phyloP scores from a whole-genome alignment of 2,113 vertebrate species.

The Leptosomus discolor region DNA sequence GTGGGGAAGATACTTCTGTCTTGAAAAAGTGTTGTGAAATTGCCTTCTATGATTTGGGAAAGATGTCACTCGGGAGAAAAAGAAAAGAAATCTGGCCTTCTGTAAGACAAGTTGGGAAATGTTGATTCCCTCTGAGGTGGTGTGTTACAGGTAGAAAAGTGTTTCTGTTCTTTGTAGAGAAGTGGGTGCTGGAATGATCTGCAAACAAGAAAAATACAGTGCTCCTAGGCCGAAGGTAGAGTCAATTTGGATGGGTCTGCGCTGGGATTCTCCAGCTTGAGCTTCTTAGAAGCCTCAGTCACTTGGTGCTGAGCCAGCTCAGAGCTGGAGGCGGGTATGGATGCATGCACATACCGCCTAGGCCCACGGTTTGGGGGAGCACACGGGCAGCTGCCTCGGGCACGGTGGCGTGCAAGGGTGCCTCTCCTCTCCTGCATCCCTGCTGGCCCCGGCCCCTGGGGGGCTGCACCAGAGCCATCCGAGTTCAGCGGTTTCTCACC shows the following conservation, averaged over 20 bases:
- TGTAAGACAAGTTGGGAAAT: neutral
- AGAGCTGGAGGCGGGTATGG: neutral
- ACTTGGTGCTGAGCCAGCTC: neutral
- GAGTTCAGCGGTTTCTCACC: neutral
- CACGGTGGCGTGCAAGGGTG: accelerated
- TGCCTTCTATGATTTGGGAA: neutral
- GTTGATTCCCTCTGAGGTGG: neutral
- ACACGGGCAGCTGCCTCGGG: accelerated
- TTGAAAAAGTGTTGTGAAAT: neutral
- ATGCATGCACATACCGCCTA: accelerated
- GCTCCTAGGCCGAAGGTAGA: neutral
- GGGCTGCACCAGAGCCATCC: neutral
- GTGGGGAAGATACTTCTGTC: neutral
- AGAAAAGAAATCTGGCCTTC: neutral
- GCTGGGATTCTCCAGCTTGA: neutral
- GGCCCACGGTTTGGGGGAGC: neutral
- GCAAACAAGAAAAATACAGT: neutral
- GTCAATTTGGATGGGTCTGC: neutral
- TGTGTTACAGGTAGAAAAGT: neutral
- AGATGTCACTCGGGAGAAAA: neutral
- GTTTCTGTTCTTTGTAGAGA: neutral
- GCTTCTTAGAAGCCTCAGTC: neutral
- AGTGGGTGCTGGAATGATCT: neutral
- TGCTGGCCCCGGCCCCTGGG: neutral
- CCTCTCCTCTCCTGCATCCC: accelerated